Evolutionary conservation across 1,140 invertebrate species (phyloP), one percentile per base, ranked within the genome.

Genomic region (Uloborus diversus): DNA sequence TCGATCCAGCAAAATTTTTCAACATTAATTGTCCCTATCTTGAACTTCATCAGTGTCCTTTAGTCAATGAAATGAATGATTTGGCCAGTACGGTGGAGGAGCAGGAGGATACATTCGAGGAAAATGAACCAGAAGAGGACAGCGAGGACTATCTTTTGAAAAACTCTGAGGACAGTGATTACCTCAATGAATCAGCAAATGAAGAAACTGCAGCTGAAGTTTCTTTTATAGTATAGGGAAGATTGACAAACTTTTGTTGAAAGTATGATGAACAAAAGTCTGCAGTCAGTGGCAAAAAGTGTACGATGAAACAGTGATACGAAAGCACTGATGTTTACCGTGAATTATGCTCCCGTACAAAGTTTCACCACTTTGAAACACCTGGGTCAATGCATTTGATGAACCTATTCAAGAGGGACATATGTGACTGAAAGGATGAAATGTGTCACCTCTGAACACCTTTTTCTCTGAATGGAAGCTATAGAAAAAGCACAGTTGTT

Each of bases 1-100:
- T 57, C 28, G 28, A 70, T 37, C 51, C 51, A 7, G 23, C 49
- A 25, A 33, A 23, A 17, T 70, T 33, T 70, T 70, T 70, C 28
- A 32, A 56, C 17, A 28, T 33, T 23, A 28, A 27, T 37, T 13
- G 20, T 27, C 61, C 14, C 4, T 30, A 35, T 35, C 57, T 57
- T 13, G 27, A 27, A 32, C 42, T 17, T 28, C 17, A 68, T 23
- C 3, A n/a, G n/a, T 17, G 17, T 37, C 11, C 30, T 9, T 2
- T 14, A 27, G 57, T 30, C 13, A 35, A 1, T 28, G 25, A n/a
- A 35, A 13, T 23, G 9, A 32, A 37, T 35, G 25, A 35, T 30
- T 30, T 11, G 25, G 7, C 42, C n/a, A 30, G 7, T 4, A 64
- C 1, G 23, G 42, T 37, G 9, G 13, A 17, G 0, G 11, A 20